A percentile compares a stretch with the other conserved stretches of the same genome.
Conservation (phyloP, 2,113 vertebrate genomes). For the Barnardius zonarius region DNA sequence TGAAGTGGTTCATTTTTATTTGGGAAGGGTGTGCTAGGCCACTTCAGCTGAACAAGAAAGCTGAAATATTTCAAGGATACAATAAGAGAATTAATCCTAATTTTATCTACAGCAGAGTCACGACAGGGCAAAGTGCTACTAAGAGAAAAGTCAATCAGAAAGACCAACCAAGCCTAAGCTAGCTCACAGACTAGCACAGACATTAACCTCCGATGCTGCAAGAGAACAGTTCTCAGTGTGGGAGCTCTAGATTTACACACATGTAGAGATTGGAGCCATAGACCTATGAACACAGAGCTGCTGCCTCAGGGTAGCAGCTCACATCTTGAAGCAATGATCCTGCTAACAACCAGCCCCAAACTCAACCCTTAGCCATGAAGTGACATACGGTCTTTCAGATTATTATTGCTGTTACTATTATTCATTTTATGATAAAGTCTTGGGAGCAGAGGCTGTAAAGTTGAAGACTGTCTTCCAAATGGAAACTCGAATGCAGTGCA, state of each 20-base stretch:
- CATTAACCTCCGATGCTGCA: not conserved
- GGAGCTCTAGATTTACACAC: not conserved
- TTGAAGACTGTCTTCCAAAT: not conserved
- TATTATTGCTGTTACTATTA: not conserved
- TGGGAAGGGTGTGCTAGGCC: not conserved
- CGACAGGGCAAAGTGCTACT: not conserved
- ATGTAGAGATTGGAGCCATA: rapidly evolving
- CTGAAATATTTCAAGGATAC: not conserved
- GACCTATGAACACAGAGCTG: not conserved
- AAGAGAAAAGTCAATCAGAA: not conserved
- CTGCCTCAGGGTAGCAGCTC: not conserved
- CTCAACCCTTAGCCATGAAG: not conserved
- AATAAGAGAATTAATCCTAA: not conserved
- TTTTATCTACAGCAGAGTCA: not conserved
- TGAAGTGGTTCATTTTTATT: not conserved
- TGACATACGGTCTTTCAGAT: not conserved
- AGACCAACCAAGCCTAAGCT: not conserved
- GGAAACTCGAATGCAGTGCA: not conserved
- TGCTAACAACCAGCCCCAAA: not conserved
- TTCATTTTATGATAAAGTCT: not conserved
- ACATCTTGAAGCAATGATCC: not conserved
- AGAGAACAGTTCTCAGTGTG: not conserved
- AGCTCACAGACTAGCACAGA: not conserved
- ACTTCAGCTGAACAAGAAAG: not conserved
- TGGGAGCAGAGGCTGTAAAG: not conserved